Percentiles rank a stretch among this genome's conserved stretches.
Evolutionary conservation across 2,797 vertebrate genomes (phyloP).

Genomic region (Perodicticus potto): DNA sequence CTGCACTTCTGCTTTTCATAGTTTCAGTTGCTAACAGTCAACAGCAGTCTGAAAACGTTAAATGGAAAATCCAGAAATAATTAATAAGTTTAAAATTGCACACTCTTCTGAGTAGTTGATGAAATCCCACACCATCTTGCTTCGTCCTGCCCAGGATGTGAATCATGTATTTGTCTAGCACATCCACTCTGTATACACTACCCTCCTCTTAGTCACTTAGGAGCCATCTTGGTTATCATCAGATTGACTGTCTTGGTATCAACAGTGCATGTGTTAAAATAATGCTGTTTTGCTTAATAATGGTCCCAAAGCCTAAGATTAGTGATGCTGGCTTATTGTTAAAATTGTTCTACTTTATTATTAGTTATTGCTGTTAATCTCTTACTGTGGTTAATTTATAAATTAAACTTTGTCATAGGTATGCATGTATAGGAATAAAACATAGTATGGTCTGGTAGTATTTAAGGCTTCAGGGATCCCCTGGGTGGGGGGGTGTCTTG

Average conservation of each 20-base stretch:
- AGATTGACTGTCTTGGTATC: neutral
- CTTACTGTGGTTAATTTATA: neutral
- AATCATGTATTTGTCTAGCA: neutral
- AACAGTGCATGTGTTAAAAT: neutral
- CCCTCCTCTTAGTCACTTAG: neutral
- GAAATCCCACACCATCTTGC: neutral
- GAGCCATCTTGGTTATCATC: neutral
- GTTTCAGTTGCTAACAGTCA: neutral
- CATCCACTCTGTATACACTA: neutral
- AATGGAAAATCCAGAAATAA: neutral
- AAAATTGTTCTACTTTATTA: neutral
- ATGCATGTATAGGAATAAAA: neutral
- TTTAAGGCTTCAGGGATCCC: neutral
- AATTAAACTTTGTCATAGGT: neutral
- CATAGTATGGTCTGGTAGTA: neutral
- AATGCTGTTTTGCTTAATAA: neutral
- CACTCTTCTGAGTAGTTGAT: neutral
- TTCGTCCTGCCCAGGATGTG: neutral
- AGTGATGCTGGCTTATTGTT: neutral
- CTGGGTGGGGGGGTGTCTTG: neutral
- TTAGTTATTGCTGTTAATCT: neutral
- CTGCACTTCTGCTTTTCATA: neutral
- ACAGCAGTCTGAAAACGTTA: neutral
- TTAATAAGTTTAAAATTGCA: neutral
- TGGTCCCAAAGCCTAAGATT: neutral